Base-by-base conservation (phyloP, 2,797 vertebrate genomes). In the Pseudochirops corinnae region DNA sequence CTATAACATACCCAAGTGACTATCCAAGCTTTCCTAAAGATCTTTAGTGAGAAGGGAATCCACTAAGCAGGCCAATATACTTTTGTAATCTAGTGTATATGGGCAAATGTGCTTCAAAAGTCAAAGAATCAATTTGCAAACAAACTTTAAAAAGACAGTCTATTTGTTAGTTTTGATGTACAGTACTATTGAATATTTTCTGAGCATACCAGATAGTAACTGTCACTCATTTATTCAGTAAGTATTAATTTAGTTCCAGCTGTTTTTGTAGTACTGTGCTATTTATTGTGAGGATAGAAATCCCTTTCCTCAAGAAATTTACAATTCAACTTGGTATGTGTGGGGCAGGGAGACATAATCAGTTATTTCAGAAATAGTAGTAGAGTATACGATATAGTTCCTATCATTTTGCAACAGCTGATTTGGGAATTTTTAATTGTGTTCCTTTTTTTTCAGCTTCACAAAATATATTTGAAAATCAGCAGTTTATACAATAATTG, bases 401-500 rank as follows among this genome's bases (percentile, higher is more conserved):
- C 18, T 46, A 82, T 87, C 39, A 87, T 87, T 87, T 87, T 50
- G n/a, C 21, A 87, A 50, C 67, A 82, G 18, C 39, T 50, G 39
- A 87, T 87, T 87, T 87, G 74, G 39, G n/a, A 87, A 50, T 87
- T 87, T 46, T 87, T 87, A 28, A 82, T 82, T 82, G 67, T 24
- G 29, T 24, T 46, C 67, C 6, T 6, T 82, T 87, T 87, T 46
- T 87, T 87, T 87, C 39, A 87, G 11, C 9, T 87, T 87, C 74
- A 87, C 3, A 87, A 87, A 46, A 50, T 82, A 50, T 87, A 50
- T 46, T 87, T 87, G 74, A 87, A 87, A 87, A 87, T 26, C 9
- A 87, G 62, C 58, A 91, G 1, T 93, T 96, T 60, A 95, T 96
- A 6, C 62, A 95, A 58, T 46, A 95, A 60, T 82, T 97, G 26